Conservation (phyloP, 2,113 vertebrate species). For the Chascanopsetta lugubris region DNA sequence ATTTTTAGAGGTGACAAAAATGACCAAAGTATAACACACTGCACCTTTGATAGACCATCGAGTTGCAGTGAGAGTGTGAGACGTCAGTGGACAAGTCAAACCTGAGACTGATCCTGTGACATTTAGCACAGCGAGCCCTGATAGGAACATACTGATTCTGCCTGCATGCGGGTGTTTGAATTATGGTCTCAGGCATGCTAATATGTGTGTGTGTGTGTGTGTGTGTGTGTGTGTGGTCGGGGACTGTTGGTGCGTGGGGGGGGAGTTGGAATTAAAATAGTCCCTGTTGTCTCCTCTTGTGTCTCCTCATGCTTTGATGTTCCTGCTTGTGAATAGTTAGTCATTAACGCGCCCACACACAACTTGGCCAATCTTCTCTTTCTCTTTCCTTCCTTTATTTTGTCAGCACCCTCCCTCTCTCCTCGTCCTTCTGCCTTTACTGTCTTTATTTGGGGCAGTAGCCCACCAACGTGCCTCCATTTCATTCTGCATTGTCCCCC, state of each 20-base stretch:
- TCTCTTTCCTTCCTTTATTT: constrained; percentile 23
- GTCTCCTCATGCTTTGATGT: constrained; percentile 56
- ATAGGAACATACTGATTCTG: constrained; percentile 38
- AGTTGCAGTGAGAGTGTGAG: no score
- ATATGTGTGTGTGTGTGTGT: constrained; percentile 9
- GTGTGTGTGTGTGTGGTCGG: constrained; percentile 4
- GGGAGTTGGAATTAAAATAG: constrained; percentile 59
- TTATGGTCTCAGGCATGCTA: constrained; percentile 48
- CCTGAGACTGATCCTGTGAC: no score
- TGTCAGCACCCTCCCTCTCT: constrained; percentile 2
- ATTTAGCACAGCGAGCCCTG: neutral
- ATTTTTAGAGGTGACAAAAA: no score
- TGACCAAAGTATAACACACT: no score
- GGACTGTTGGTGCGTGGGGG: constrained; percentile 27
- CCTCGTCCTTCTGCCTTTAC: neutral
- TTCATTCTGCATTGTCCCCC: neutral
- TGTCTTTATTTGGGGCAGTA: constrained; percentile 20
- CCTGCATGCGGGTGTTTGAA: constrained; percentile 60
- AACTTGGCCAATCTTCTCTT: constrained; percentile 33
- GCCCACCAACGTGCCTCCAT: neutral
- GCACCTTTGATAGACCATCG: no score
- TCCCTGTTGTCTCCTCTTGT: constrained; percentile 67
- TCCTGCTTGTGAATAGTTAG: constrained; percentile 53
- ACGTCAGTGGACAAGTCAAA: no score
- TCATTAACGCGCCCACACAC: constrained; percentile 63